phyloP scores from a whole-genome alignment of 2,113 vertebrate genomes.

The Phyllostomus discolor region DNA sequence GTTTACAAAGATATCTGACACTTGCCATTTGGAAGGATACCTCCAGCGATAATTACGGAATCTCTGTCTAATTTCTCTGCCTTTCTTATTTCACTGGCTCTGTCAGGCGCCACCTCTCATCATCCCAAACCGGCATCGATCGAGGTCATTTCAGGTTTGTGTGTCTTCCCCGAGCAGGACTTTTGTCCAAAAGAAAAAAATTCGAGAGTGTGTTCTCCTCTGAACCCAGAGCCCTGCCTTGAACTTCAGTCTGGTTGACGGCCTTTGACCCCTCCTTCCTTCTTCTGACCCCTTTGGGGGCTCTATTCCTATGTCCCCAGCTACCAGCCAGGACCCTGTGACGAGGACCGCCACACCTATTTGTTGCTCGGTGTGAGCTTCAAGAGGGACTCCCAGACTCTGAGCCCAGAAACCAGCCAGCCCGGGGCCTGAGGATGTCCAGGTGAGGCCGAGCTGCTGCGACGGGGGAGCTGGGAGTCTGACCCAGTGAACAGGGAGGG shows the following conservation, averaged over 20 bases:
- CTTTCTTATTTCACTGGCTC: conserved; percentile 47
- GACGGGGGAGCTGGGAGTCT: neutral
- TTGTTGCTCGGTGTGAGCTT: neutral
- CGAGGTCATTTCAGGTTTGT: conserved; percentile 25
- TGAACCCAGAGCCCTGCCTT: neutral
- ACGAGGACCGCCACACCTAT: neutral
- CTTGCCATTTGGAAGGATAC: conserved; percentile 43
- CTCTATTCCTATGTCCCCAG: neutral
- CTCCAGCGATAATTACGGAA: conserved; percentile 72
- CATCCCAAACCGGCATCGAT: conserved; percentile 33
- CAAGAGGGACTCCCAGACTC: neutral
- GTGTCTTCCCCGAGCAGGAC: neutral
- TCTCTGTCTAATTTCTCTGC: conserved; percentile 65
- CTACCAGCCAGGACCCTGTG: neutral
- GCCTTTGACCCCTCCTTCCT: neutral
- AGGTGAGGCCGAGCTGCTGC: neutral
- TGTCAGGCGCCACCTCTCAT: conserved; percentile 59
- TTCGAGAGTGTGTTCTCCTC: neutral
- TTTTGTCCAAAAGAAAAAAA: conserved; percentile 33
- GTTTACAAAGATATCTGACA: conserved; percentile 66
- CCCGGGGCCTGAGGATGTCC: neutral
- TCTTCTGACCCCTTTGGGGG: neutral
- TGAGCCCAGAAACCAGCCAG: neutral
- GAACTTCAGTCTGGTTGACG: neutral
- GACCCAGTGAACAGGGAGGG: neutral